Conservation (phyloP, 1,140 invertebrate species). For the Charaxes varanes region DNA sequence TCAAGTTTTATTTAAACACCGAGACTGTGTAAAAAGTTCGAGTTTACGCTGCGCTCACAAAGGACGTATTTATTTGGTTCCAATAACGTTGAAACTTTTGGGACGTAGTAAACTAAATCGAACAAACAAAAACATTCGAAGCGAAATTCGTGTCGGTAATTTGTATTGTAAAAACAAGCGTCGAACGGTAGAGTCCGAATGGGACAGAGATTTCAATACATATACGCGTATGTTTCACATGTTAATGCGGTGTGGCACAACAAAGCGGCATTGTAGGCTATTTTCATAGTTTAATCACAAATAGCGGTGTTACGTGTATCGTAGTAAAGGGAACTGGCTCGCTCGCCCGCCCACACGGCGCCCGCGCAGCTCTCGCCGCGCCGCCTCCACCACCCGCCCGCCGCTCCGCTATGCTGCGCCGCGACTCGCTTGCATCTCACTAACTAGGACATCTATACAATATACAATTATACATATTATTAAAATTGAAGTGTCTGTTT, state of each 20-base stretch:
- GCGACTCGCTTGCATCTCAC: too few relatives aligned
- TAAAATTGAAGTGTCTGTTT: too few relatives aligned
- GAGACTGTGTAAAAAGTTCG: too few relatives aligned
- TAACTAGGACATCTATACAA: too few relatives aligned
- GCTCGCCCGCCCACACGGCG: constrained; percentile 48
- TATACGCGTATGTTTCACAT: constrained; percentile 13
- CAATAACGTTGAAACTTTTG: too few relatives aligned
- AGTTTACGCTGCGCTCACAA: too few relatives aligned
- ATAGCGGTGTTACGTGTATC: constrained; percentile 55
- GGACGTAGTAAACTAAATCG: too few relatives aligned
- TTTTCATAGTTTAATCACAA: constrained; percentile 41
- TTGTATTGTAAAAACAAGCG: constrained; percentile 26
- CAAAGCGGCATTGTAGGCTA: constrained; percentile 37
- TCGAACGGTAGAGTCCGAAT: constrained; percentile 23
- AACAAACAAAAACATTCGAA: constrained; percentile 6
- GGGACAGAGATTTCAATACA: constrained; percentile 10
- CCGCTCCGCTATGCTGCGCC: background rate
- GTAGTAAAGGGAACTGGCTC: constrained; percentile 57
- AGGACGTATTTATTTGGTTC: too few relatives aligned
- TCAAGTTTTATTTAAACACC: too few relatives aligned
- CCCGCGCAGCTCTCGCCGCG: constrained; percentile 32
- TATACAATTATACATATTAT: too few relatives aligned
- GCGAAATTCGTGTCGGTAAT: constrained; percentile 1
- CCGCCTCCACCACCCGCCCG: background rate
- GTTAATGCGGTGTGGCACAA: constrained; percentile 11